Base-by-base conservation (phyloP, 2,797 vertebrate species). In the Pitangus sulphuratus region DNA sequence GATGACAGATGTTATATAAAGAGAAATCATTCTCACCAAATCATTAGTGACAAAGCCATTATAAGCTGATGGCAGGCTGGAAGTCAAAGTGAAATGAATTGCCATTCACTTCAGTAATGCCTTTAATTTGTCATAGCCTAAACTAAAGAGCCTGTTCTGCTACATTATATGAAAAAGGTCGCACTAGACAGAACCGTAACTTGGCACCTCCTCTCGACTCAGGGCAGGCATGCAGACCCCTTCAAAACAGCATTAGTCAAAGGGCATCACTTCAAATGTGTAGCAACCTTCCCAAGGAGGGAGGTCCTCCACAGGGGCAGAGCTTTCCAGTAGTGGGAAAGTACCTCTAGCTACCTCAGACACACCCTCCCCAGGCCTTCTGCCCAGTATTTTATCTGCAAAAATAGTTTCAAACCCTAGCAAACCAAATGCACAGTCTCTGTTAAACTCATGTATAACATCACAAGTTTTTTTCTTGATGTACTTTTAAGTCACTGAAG, bases 81-180 rank as follows among this genome's bases (percentile, higher is more conserved):
- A 91, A 93, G 66, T 65, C 51, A 50, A 91, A 84, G 69, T 79
- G 39, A 91, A 94, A 90, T 76, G 18, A 90, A 86, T 71, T 88
- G 61, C 62, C 69, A 17, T 50, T 83, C 69, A 66, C 69, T 84
- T 88, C 69, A 69, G 74, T 37, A 86, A 65, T n/a, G 17, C 50
- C 57, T 89, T 92, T 74, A 54, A 93, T 84, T 81, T 6, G 1
- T 80, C 85, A 75, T 24, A 64, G 50, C 8, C 61, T 66, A 80
- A 85, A 93, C 44, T n/a, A 58, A 82, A 58, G 51, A 77, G 31
- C 22, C 35, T 28, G 7, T 47, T 91, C 20, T 68, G 62, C 47
- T 58, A 9, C 14, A 31, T 26, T 31, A 33, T 25, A 18, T 11
- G 45, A 75, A 66, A 66, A 83, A 61, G 15, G 13, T 22, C 2